Evolutionary conservation across 2,797 vertebrate species (phyloP).

Genomic region (Hemitrygon akajei): DNA sequence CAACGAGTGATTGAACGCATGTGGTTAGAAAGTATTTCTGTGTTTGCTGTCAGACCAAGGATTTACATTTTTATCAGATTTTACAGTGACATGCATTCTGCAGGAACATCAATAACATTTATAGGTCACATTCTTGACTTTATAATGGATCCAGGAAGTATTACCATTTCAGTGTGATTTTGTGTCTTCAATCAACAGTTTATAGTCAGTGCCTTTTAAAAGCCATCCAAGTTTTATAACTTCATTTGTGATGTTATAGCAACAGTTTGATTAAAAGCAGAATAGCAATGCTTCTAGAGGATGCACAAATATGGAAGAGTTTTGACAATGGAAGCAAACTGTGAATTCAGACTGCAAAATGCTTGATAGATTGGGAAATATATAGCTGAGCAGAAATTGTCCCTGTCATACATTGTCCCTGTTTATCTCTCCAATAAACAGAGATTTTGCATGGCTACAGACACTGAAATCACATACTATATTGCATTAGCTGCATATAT

Average conservation of each 20-base stretch:
- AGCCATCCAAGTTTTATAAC: conserved; percentile 12
- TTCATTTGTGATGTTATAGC: background rate
- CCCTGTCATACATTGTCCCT: too few relatives aligned
- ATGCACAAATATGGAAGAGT: background rate
- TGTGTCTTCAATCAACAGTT: background rate
- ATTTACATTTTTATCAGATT: conserved; percentile 20
- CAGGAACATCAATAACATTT: conserved; percentile 7
- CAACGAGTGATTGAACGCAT: background rate
- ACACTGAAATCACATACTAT: background rate
- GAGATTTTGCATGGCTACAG: background rate
- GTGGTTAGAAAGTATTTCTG: background rate
- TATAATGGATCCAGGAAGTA: conserved; percentile 25
- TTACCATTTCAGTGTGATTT: background rate
- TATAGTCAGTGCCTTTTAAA: conserved; percentile 2
- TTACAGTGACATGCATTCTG: background rate
- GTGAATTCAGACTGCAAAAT: background rate
- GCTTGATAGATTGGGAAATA: background rate
- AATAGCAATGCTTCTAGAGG: background rate
- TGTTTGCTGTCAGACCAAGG: background rate
- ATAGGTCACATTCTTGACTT: conserved; percentile 35
- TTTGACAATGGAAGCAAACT: background rate
- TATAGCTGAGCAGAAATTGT: too few relatives aligned
- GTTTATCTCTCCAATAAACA: background rate
- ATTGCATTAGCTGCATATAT: background rate
- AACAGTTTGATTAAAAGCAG: conserved; percentile 9